Base-by-base conservation (phyloP, 1,140 invertebrate genomes). In the Ooceraea biroi region DNA sequence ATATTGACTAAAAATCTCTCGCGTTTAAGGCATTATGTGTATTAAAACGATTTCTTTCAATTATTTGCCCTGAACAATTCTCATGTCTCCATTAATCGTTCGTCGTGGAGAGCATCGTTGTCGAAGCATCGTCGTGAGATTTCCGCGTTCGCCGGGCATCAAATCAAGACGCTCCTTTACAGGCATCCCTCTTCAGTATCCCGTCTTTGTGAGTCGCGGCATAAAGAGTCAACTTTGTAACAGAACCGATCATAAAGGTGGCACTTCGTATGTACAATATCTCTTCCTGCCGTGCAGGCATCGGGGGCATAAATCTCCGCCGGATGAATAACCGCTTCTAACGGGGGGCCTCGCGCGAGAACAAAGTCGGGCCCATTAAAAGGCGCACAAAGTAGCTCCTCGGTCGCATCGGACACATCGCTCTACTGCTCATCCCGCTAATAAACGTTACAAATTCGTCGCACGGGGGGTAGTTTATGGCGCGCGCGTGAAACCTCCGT, bases 391-490 rank as follows among this genome's bases (percentile, higher is more conserved):
- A 93, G 91, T 93, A 92, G 86, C 83, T 69, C 61, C 60, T 30
- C 27, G 5, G 27, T 58, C 74, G 57, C 12, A n/a, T n/a, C n/a
- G 57, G 71, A 84, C 63, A 55, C 36, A 55, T 69, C 65, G 63
- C 25, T 14, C 66, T 60, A 84, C 61, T 71, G 69, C 60, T n/a
- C 46, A 52, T 25, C 14, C 68, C 65, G 82, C 90, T 91, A 93
- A 94, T 94, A 93, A 94, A 94, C 92, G 89, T 91, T 93, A 93
- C 92, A 93, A 92, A 94, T 94, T 94, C 92, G 92, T 91, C 84
- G 91, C 88, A 91, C 87, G 83, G 85, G 85, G 91, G 89, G 85
- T 86, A 88, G 89, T 94, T 94, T 94, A 94, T 90, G 92, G 88
- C 68, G 58, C 76, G 50, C 85, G 58, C 82, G 84, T 86, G 85